Evolutionary conservation across 2,113 vertebrate species (phyloP).

Genomic region (Scartelaos histophorus): DNA sequence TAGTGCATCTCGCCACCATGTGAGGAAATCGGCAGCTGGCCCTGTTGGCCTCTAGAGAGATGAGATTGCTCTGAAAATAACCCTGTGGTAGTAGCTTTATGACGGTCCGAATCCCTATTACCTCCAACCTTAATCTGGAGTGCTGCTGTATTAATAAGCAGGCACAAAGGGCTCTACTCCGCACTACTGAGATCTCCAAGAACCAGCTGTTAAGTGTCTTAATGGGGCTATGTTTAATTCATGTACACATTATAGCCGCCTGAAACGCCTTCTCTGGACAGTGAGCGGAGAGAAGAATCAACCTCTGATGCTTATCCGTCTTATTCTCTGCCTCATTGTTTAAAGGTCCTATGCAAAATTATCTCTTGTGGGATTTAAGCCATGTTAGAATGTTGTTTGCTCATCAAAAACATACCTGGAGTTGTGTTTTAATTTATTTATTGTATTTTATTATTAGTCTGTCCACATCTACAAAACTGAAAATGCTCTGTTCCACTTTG

Average conservation of each 20-base stretch:
- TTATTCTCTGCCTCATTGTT: neutral
- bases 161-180: slow-evolving; percentile 38
- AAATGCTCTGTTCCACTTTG: too few relatives aligned
- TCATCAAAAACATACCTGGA: too few relatives aligned
- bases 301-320: slow-evolving; percentile 17
- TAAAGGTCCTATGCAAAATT: too few relatives aligned
- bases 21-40: slow-evolving; percentile 57
- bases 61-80: slow-evolving; percentile 58
- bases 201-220: slow-evolving; percentile 68
- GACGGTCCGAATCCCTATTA: slow-evolving; percentile 52
- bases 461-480: too few relatives aligned
- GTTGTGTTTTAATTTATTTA: too few relatives aligned
- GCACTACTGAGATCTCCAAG: slow-evolving; percentile 41
- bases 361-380: too few relatives aligned
- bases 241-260: slow-evolving; percentile 40
- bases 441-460: too few relatives aligned
- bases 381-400: too few relatives aligned
- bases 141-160: slow-evolving; percentile 61
- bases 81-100: slow-evolving; percentile 52
- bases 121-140: slow-evolving; percentile 46
- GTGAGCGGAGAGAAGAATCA: slow-evolving; percentile 48
- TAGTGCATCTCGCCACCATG: slow-evolving; percentile 46
- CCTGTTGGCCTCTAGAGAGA: slow-evolving; percentile 44
- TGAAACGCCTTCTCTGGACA: slow-evolving; percentile 38
- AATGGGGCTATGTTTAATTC: slow-evolving; percentile 67